phyloP scores from a whole-genome alignment of 2,113 vertebrate species.

The Sciurus niger region DNA sequence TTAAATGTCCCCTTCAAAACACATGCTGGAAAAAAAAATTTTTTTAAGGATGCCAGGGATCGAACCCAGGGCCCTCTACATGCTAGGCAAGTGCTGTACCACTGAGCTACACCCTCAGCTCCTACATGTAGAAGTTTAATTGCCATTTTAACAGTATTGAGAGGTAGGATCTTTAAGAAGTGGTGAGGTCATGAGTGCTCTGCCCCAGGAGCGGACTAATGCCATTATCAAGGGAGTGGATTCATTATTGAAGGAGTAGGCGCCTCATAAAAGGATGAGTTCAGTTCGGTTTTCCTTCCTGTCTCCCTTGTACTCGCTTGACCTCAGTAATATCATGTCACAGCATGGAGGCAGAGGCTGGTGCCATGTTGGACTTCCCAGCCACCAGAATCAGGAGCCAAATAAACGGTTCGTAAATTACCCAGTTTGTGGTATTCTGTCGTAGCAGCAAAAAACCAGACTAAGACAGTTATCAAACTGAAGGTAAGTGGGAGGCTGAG shows the following conservation, averaged over 20 bases:
- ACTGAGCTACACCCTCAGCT: background rate
- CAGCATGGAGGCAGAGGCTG: background rate
- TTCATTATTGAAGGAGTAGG: background rate
- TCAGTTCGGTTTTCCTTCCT: background rate
- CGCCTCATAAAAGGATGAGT: background rate
- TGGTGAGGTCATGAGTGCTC: background rate
- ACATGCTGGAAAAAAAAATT: background rate
- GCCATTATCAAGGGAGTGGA: background rate
- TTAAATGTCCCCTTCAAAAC: background rate
- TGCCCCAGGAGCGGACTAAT: background rate
- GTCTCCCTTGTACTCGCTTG: background rate
- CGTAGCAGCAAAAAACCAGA: background rate
- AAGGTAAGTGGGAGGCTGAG: background rate
- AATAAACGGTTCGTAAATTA: background rate
- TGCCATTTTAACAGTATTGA: background rate
- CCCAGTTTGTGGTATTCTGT: background rate
- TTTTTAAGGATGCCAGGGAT: background rate
- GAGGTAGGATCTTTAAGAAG: background rate
- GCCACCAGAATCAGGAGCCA: background rate
- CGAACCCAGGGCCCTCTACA: background rate
- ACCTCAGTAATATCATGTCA: too few relatives aligned
- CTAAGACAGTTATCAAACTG: background rate
- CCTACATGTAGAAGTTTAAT: background rate
- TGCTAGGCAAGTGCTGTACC: too few relatives aligned
- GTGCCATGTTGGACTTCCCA: background rate